A percentile compares a stretch with the other conserved stretches of the same genome.
Evolutionary conservation across 2,888 invertebrate species (phyloP).

Genomic region (Ectemnius continuus): DNA sequence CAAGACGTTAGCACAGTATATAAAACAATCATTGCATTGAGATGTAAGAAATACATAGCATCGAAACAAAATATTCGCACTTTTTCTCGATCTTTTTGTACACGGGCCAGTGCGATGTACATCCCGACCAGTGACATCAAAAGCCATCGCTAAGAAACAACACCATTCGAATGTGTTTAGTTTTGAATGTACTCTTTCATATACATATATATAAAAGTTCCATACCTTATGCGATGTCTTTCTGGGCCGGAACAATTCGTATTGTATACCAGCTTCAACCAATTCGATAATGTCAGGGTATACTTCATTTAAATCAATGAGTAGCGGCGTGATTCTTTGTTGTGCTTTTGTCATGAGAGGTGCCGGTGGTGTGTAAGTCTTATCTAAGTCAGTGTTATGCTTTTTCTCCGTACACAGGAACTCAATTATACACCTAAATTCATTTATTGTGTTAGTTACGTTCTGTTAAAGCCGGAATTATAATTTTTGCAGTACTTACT

Average conservation of each 20-base stretch:
- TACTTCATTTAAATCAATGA: conserved; percentile 71
- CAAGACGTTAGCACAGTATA: conserved; percentile 76
- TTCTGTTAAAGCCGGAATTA: too few species aligned
- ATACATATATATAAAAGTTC: too few species aligned
- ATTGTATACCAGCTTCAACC: conserved; percentile 65
- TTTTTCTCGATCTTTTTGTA: conserved; percentile 76
- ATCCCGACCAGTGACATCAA: conserved; percentile 59
- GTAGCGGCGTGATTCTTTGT: conserved; percentile 75
- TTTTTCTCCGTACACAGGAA: conserved; percentile 53
- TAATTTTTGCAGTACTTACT: conserved; percentile 56
- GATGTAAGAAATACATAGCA: conserved; percentile 76
- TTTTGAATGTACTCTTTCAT: too few species aligned
- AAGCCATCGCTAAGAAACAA: too few species aligned
- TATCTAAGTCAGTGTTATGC: conserved; percentile 69
- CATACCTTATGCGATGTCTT: not conserved
- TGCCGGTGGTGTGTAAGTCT: conserved; percentile 76
- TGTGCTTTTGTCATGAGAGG: conserved; percentile 78
- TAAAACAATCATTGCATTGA: conserved; percentile 73
- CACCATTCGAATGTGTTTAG: too few species aligned
- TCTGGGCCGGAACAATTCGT: conserved; percentile 62
- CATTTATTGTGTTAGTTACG: too few species aligned
- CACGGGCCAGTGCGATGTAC: conserved; percentile 64
- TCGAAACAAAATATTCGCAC: conserved; percentile 78
- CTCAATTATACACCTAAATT: conserved; percentile 64
- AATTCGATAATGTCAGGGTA: conserved; percentile 59